phyloP scores from a whole-genome alignment of 2,888 invertebrate species.

The Saturnia pavonia region DNA sequence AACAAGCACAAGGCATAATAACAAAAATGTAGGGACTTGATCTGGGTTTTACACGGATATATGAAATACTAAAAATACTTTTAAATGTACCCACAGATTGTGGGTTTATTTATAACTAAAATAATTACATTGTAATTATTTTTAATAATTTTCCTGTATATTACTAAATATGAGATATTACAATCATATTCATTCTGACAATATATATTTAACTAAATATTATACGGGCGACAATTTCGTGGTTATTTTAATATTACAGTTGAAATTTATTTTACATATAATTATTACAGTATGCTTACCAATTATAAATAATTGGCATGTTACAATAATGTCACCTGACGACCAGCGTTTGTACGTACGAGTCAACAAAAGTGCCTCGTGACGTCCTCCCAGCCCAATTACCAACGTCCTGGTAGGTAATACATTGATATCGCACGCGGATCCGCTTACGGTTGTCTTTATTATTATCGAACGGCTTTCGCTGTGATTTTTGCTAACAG shows the following conservation, averaged over 20 bases:
- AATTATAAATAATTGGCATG: constrained; percentile 9
- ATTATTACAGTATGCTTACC: background rate
- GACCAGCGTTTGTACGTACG: background rate
- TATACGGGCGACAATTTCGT: background rate
- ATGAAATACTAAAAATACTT: too few species aligned
- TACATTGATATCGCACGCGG: background rate
- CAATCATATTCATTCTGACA: background rate
- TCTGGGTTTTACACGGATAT: too few species aligned
- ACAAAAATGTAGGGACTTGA: too few species aligned
- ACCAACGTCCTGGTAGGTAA: background rate
- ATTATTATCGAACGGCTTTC: background rate
- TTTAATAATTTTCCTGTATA: background rate
- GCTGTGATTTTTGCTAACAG: background rate
- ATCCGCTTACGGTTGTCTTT: background rate
- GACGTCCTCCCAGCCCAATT: background rate
- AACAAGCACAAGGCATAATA: too few species aligned
- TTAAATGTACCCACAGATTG: too few species aligned
- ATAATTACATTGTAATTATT: too few species aligned
- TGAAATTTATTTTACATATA: background rate
- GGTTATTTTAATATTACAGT: background rate
- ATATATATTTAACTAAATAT: background rate
- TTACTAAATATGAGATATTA: background rate
- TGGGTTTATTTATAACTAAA: too few species aligned
- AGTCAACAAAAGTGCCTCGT: constrained; percentile 1
- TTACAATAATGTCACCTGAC: background rate